Evolutionary conservation across 2,797 vertebrate species (phyloP), one percentile per base, ranked within the genome.

Genomic region (Bradypus variegatus): DNA sequence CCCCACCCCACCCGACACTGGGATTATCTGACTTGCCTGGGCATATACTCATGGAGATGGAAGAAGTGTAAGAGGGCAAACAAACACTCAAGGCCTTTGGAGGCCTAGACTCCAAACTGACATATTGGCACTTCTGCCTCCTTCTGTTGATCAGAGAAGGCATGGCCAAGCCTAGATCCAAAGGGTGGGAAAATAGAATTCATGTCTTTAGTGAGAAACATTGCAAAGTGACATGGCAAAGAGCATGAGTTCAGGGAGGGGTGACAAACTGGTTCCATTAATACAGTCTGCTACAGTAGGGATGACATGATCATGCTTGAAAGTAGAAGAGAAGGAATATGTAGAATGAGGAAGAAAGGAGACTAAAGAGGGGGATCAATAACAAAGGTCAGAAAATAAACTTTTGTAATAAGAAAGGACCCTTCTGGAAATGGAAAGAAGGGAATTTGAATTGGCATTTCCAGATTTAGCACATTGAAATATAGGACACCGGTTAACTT

Each of bases 391-490:
- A 89, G 85, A 90, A 38, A 92, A 75, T 87, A 93, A 90, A 89
- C 70, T 33, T 94, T 88, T 81, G 21, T 36, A 95, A 88, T 93
- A 69, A 86, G 72, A 45, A 88, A 89, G 31, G 9, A 21, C 10
- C 45, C 11, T 70, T 94, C 27, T 64, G 36, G 50, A 50, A 90
- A 62, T 88, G 21, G 23, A 88, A 90, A 90, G 31, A 87, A 92
- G 29, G 38, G 53, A 70, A 85, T 93, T 84, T 82, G 29, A 84
- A 81, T 94, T 94, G 38, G 64, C 27, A 29, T 70, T 70, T 36
- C 36, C 9, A 38, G 25, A 65, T 76, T 84, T 91, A 91, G 14
- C 70, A 85, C 82, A 92, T 94, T 94, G 91, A 95, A 89, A 72
- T 76, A 65, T 25, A 88, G 7, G n/a, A 58, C 67, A 27, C 21